Evolutionary conservation across 2,888 invertebrate species (phyloP).

Genomic region (Campaea margaritaria): DNA sequence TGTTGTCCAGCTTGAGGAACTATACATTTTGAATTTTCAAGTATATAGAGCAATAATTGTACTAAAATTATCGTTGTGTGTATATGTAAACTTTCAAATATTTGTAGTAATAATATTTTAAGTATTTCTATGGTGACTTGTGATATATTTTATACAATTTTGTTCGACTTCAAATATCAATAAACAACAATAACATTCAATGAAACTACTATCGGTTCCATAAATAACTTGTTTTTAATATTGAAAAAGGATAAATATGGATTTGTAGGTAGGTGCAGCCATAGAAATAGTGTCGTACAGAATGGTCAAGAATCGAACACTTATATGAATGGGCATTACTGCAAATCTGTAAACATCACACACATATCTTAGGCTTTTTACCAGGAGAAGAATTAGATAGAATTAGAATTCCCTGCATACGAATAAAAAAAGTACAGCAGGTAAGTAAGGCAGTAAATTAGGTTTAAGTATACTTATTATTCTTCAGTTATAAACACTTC

Average conservation of each 20-base stretch:
- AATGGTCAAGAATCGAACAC: conserved; percentile 1
- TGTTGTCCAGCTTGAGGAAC: conserved; percentile 15
- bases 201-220: conserved; percentile 35
- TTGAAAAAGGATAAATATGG: conserved; percentile 37
- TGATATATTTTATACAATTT: not conserved
- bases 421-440: no score
- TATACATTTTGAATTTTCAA: not conserved
- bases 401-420: no score
- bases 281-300: conserved; percentile 20
- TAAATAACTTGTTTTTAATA: conserved; percentile 43
- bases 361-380: no score
- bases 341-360: no score
- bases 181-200: conserved; percentile 43
- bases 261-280: conserved; percentile 7
- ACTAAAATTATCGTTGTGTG: not conserved
- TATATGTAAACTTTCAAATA: not conserved
- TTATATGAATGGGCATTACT: no score
- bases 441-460: no score
- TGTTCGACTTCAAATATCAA: conserved; percentile 26
- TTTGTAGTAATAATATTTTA: no score
- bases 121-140: not conserved
- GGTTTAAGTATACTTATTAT: no score
- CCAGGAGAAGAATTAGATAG: no score
- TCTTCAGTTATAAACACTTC: no score
- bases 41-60: not conserved